phyloP scores from a whole-genome alignment of 2,888 invertebrate genomes.

The Willowsia nigromaculata region DNA sequence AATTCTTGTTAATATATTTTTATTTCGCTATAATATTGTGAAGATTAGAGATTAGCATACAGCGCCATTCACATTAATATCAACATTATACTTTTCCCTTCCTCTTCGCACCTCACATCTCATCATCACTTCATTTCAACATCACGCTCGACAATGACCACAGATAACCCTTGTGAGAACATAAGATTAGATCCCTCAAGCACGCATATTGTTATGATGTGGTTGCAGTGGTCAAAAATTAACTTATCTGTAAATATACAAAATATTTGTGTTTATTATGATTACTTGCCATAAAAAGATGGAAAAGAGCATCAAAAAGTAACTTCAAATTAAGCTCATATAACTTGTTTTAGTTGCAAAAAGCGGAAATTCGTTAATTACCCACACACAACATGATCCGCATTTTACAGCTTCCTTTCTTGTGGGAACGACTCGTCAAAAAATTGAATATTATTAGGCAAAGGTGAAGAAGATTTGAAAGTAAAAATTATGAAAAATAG shows the following conservation, averaged over 20 bases:
- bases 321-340: background rate
- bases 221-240: background rate
- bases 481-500: background rate
- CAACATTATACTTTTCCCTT: background rate
- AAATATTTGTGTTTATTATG: background rate
- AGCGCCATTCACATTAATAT: too few relatives aligned
- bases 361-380: conserved; percentile 36
- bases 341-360: background rate
- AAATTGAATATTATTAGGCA: background rate
- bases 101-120: background rate
- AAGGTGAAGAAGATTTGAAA: background rate
- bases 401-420: background rate
- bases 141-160: conserved; percentile 1
- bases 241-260: background rate
- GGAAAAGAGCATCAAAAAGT: background rate
- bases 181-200: background rate
- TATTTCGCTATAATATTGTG: background rate
- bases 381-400: background rate
- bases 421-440: background rate
- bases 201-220: background rate
- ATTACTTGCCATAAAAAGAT: background rate
- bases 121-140: background rate
- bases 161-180: background rate
- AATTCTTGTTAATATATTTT: background rate
- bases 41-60: too few relatives aligned